A percentile compares a stretch with the other conserved stretches of the same genome.
Evolutionary conservation across 2,888 invertebrate genomes (phyloP).

Genomic region (Monopis laevigella): DNA sequence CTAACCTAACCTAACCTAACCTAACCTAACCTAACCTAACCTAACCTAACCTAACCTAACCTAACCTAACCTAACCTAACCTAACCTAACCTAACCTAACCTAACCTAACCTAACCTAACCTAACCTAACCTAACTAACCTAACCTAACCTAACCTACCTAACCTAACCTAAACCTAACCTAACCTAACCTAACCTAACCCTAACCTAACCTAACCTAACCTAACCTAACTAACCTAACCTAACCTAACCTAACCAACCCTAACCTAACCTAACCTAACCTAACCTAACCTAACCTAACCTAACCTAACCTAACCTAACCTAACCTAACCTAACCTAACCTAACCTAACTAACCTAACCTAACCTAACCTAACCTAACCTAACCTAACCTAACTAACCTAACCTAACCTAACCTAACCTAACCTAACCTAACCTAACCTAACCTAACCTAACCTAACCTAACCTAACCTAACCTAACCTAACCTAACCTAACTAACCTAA

Average conservation of each 20-base stretch:
- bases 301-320: conserved; percentile 13
- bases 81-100: conserved; percentile 17
- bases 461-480: conserved; percentile 12
- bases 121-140: conserved; percentile 16
- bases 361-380: too few relatives aligned
- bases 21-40: conserved; percentile 13
- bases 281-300: conserved; percentile 13
- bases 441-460: conserved; percentile 11
- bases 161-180: conserved; percentile 12
- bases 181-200: conserved; percentile 13
- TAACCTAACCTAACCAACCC: conserved; percentile 15
- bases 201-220: conserved; percentile 6
- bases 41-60: conserved; percentile 14
- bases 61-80: conserved; percentile 15
- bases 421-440: conserved; percentile 13
- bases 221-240: conserved; percentile 11
- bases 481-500: too few relatives aligned
- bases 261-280: conserved; percentile 13
- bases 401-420: conserved; percentile 11
- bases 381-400: too few relatives aligned
- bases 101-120: conserved; percentile 16
- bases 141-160: conserved; percentile 14
- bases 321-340: too few relatives aligned
- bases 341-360: too few relatives aligned
- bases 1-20: conserved; percentile 17